Base-by-base conservation (phyloP, 2,888 invertebrate species). In the Ceriagrion tenellum region DNA sequence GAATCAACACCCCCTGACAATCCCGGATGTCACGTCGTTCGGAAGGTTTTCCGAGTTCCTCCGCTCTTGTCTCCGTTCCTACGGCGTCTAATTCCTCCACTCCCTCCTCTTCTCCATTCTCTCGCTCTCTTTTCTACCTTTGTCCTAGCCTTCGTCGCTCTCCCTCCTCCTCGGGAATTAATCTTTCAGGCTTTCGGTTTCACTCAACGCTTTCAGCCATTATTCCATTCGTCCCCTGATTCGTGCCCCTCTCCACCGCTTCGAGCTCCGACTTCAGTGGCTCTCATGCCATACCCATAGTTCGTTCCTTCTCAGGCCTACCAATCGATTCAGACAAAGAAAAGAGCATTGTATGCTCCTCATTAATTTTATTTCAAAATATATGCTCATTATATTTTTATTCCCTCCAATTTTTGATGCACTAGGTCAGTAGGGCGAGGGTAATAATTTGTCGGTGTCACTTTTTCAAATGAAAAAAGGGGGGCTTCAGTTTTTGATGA, bases 1-100 rank as follows among this genome's bases (percentile, higher is more conserved):
- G 81, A 81, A 81, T 81, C 81, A 81, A 81, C 81, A 35, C 81
- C 69, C n/a, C 81, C 18, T 81, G 81, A 81, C 81, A 81, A 81
- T 81, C 81, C 81, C 35, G 81, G 81, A 81, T 81, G 81, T 81
- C 81, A 30, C 81, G 81, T 35, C 16, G 35, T 81, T 81, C 35
- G 30, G 81, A 81, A 81, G 35, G 81, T 81, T 81, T 81, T 16
- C 35, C 35, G 35, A 35, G 35, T 81, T 35, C 26, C 74, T 81
- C 74, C 30, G 26, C 30, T 40, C 26, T 40, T 23, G 35, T 35
- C 63, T 74, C 69, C 88, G n/a, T 35, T 26, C 26, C 47, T 47
- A n/a, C 3, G 23, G 26, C 23, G 35, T 69, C 63, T 63, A 35
- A 30, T 91, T 59, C 35, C 35, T n/a, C 26, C 10, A 20, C 69